phyloP scores from a whole-genome alignment of 2,888 invertebrate species.

The Thymelicus acteon region DNA sequence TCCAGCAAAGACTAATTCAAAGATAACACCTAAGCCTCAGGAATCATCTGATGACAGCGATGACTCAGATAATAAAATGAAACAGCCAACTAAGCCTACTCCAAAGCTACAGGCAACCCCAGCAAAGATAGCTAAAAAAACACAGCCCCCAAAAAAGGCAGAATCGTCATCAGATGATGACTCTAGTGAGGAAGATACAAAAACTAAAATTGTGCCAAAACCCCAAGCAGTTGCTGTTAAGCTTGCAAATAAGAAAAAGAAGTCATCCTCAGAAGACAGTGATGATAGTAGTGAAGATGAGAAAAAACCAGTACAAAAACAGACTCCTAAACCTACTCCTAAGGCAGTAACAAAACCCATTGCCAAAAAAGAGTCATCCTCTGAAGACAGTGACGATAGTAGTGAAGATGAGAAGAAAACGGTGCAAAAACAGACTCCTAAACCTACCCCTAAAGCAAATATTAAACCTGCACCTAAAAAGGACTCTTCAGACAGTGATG shows the following conservation, averaged over 20 bases:
- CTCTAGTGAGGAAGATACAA: constrained; percentile 44
- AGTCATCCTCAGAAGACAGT: constrained; percentile 62
- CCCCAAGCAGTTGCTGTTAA: constrained; percentile 45
- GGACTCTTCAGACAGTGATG: constrained; percentile 55
- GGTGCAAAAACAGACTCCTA: constrained; percentile 29
- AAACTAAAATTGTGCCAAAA: constrained; percentile 47
- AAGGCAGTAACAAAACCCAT: constrained; percentile 43
- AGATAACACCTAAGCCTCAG: constrained; percentile 31
- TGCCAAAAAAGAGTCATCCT: constrained; percentile 50
- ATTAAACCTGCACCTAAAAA: constrained; percentile 43
- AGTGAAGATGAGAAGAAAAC: constrained; percentile 54
- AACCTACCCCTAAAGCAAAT: constrained; percentile 38
- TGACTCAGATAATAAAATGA: constrained; percentile 43
- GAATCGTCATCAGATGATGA: constrained; percentile 63
- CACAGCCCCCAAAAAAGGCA: constrained; percentile 53
- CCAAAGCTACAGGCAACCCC: constrained; percentile 11
- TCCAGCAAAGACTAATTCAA: constrained; percentile 5
- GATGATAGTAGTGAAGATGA: constrained; percentile 57
- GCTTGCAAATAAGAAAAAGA: constrained; percentile 50
- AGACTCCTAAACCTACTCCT: constrained; percentile 31
- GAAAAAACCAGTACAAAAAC: constrained; percentile 41
- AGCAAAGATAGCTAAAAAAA: constrained; percentile 39
- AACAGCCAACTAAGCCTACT: constrained; percentile 53
- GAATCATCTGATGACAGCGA: constrained; percentile 46
- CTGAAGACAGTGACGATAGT: constrained; percentile 54